Percentiles rank a stretch among this genome's conserved stretches.
phyloP scores from a whole-genome alignment of 2,797 vertebrate species.

The Hafferia zeledoni region DNA sequence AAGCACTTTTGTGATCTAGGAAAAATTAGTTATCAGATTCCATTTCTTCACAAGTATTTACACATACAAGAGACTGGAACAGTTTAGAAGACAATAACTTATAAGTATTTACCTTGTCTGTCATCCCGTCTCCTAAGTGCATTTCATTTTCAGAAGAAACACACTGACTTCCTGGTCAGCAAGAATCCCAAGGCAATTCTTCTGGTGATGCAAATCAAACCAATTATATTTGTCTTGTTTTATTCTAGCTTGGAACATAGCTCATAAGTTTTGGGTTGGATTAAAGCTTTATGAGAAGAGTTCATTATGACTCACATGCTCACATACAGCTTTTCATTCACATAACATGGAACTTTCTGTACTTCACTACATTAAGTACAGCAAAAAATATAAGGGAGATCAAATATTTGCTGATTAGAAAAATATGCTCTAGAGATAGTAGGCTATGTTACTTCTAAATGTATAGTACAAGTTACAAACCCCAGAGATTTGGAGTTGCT shows the following conservation, averaged over 20 bases:
- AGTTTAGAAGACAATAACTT: not conserved
- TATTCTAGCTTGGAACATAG: not conserved
- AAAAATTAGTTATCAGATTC: not conserved
- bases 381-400: not conserved
- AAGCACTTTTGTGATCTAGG: not conserved
- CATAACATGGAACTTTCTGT: not conserved
- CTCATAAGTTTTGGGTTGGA: not conserved
- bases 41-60: not conserved
- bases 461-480: not conserved
- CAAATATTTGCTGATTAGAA: not conserved
- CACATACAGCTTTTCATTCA: not conserved
- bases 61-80: not conserved
- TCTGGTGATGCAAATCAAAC: not conserved
- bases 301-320: not conserved
- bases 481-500: not conserved
- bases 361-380: not conserved
- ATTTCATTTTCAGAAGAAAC: not conserved
- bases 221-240: not conserved
- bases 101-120: not conserved
- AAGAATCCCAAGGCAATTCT: not conserved
- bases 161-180: not conserved
- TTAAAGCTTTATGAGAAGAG: not conserved
- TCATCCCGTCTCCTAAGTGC: not conserved
- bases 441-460: rapidly evolving
- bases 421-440: not conserved